Evolutionary conservation across 2,888 invertebrate species (phyloP).

Genomic region (Parnassius glacialis): DNA sequence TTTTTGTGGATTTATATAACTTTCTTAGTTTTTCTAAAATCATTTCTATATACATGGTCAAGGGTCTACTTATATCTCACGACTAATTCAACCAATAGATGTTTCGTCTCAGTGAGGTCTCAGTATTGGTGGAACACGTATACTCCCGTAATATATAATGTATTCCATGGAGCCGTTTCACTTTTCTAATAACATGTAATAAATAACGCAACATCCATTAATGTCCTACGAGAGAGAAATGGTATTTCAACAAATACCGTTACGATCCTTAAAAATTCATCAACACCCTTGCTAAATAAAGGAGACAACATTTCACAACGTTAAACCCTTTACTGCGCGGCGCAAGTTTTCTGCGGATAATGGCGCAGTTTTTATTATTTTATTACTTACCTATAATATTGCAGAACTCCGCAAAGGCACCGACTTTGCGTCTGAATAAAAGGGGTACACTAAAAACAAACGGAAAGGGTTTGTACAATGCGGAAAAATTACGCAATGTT

Average conservation of each 20-base stretch:
- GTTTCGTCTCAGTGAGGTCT: slow-evolving; percentile 25
- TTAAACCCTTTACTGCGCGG: slow-evolving; percentile 66
- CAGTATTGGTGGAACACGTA: slow-evolving; percentile 31
- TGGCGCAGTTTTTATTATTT: slow-evolving; percentile 76
- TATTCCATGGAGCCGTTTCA: slow-evolving; percentile 49
- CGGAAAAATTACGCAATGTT: slow-evolving; percentile 77
- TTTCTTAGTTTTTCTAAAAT: too few species aligned
- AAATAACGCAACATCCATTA: slow-evolving; percentile 51
- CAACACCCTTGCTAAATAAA: slow-evolving; percentile 50
- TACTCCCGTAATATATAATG: slow-evolving; percentile 46
- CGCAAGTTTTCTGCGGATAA: slow-evolving; percentile 71
- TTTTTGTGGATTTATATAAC: too few species aligned
- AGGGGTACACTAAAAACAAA: slow-evolving; percentile 74
- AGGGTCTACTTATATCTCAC: slow-evolving; percentile 16
- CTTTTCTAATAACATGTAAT: slow-evolving; percentile 51
- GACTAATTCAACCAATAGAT: slow-evolving; percentile 40
- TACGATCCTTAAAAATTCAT: slow-evolving; percentile 50
- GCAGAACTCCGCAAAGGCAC: slow-evolving; percentile 73
- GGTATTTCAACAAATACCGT: slow-evolving; percentile 61
- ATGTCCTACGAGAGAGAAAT: slow-evolving; percentile 50
- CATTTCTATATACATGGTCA: too few species aligned
- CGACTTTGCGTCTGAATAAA: slow-evolving; percentile 62
- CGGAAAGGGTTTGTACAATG: slow-evolving; percentile 79
- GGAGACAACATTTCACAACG: slow-evolving; percentile 56
- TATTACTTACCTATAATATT: slow-evolving; percentile 63